Evolutionary conservation across 2,113 vertebrate genomes (phyloP).

Genomic region (Calyptommatus sinebrachiatus): DNA sequence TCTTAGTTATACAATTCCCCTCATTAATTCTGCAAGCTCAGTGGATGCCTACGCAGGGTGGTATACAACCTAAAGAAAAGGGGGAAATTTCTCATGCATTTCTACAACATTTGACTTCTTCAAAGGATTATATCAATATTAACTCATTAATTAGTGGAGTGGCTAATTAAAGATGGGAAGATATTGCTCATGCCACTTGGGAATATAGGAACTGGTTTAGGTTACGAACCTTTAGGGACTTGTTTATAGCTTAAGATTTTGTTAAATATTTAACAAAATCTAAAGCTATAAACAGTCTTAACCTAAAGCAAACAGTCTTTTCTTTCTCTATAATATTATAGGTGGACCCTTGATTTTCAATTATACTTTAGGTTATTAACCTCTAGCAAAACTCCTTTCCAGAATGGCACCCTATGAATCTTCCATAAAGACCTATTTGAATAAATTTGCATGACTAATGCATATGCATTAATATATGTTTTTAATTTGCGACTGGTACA

Average conservation of each 20-base stretch:
- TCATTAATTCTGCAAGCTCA: constrained; percentile 29
- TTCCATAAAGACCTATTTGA: background rate
- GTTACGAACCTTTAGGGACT: background rate
- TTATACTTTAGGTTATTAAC: background rate
- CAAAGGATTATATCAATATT: constrained; percentile 34
- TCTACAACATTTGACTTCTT: constrained; percentile 18
- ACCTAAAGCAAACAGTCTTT: no score
- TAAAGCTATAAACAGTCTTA: no score
- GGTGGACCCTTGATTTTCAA: background rate
- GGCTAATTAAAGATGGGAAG: constrained; percentile 35
- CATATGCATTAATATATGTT: background rate
- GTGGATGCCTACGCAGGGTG: background rate
- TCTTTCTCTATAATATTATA: background rate
- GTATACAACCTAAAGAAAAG: constrained; percentile 12
- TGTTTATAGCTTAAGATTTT: background rate
- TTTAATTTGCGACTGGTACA: constrained; percentile 17
- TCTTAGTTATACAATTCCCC: background rate
- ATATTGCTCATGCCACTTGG: constrained; percentile 9
- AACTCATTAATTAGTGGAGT: constrained; percentile 38
- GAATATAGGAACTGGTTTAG: background rate
- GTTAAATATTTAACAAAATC: no score
- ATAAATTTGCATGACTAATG: constrained; percentile 22
- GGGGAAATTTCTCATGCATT: background rate
- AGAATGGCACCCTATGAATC: background rate
- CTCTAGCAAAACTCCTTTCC: background rate